These are phyloP conservation scores for Ursus arctos DNA, from an alignment of 2,113 vertebrate species.

Conservation along the genomic window DNA sequence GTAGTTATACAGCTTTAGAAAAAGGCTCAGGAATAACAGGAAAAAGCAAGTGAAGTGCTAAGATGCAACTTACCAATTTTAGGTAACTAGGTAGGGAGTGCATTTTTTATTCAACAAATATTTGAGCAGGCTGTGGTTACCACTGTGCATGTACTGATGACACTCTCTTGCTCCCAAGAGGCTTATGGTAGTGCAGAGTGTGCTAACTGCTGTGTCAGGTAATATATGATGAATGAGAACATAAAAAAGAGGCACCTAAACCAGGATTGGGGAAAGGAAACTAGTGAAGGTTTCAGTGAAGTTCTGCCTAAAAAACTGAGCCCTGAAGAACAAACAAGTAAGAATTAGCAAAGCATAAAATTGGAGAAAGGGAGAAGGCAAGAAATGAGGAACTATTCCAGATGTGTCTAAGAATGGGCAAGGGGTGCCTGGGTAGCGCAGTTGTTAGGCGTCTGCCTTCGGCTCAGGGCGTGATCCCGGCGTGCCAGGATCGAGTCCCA, in stretches of 20 bases:
- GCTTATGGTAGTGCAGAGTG: too few species aligned
- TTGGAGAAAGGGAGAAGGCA: not conserved
- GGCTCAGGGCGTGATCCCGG: too few species aligned
- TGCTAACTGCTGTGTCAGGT: not conserved
- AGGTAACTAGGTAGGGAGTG: not conserved
- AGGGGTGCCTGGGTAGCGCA: not conserved
- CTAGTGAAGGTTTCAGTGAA: not conserved
- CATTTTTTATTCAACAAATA: not conserved
- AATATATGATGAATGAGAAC: not conserved
- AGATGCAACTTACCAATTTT: not conserved
- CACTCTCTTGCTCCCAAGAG: not conserved
- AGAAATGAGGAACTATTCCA: not conserved
- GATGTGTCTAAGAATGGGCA: not conserved
- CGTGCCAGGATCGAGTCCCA: too few species aligned
- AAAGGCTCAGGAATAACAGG: not conserved
- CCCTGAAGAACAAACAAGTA: not conserved
- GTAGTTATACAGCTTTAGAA: not conserved
- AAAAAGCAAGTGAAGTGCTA: not conserved
- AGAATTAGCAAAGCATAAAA: not conserved
- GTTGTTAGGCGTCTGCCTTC: too few species aligned
- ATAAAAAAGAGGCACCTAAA: not conserved
- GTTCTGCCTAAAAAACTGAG: not conserved
- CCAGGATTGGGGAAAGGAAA: not conserved
- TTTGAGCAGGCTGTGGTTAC: not conserved
- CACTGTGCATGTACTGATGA: not conserved